These are phyloP conservation scores for Pelecanus crispus DNA, from an alignment of 2,113 vertebrate genomes.

Conservation along the genomic window DNA sequence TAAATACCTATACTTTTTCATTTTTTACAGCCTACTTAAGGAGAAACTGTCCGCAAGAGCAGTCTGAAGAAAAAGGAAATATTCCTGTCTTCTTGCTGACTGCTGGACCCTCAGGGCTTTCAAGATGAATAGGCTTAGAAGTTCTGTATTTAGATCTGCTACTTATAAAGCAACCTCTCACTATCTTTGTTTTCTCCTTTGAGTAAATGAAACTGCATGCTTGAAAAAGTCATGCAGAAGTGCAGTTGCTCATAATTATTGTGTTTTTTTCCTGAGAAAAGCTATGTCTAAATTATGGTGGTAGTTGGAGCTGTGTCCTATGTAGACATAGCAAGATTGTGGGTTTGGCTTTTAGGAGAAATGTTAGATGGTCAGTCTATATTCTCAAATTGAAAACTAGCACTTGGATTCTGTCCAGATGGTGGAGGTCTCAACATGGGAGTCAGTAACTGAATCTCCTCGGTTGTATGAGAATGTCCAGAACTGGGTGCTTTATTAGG, in stretches of 20 bases:
- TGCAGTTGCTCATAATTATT: background rate
- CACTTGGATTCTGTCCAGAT: background rate
- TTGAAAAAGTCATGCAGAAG: background rate
- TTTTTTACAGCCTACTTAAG: background rate
- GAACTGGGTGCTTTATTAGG: background rate
- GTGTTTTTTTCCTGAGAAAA: background rate
- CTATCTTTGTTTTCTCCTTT: background rate
- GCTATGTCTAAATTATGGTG: background rate
- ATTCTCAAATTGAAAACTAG: background rate
- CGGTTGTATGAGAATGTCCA: background rate
- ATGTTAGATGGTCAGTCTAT: background rate
- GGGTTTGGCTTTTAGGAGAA: background rate
- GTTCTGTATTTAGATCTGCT: background rate
- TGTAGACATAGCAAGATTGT: accelerated
- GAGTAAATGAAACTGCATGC: background rate
- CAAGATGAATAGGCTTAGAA: background rate
- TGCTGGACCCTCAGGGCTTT: background rate
- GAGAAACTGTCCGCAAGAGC: background rate
- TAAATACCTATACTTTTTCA: background rate
- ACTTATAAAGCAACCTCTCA: background rate
- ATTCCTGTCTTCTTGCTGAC: background rate
- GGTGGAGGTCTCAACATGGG: background rate
- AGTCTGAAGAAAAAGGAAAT: background rate
- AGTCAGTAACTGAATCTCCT: background rate
- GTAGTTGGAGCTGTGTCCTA: background rate